Conservation (phyloP, 2,797 vertebrate species). For the Euthynnus affinis region DNA sequence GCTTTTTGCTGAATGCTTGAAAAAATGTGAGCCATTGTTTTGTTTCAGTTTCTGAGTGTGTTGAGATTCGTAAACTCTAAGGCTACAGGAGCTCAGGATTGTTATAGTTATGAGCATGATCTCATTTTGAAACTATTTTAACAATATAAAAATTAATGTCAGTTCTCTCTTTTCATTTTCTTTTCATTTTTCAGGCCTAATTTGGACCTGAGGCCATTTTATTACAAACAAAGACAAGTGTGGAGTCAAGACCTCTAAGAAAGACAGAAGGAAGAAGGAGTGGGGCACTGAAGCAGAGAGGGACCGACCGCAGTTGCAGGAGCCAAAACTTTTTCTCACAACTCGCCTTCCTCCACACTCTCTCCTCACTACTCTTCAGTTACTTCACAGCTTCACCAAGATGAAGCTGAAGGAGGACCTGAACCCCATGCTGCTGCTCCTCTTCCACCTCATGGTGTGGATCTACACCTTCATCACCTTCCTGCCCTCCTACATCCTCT, state of each 20-base stretch:
- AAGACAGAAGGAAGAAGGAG: constrained; percentile 2
- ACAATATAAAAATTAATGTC: neutral
- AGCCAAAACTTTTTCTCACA: neutral
- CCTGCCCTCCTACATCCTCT: constrained; percentile 89
- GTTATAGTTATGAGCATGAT: neutral
- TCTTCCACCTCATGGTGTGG: constrained; percentile 90
- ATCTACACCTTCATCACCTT: constrained; percentile 90
- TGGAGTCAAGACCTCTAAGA: neutral
- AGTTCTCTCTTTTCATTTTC: constrained; percentile 9
- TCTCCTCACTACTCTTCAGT: neutral
- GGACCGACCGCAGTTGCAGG: neutral
- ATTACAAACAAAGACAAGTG: neutral
- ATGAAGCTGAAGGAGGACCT: constrained; percentile 95
- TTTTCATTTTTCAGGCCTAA: constrained; percentile 40
- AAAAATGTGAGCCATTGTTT: neutral
- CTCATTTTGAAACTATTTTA: constrained; percentile 6
- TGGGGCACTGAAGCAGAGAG: constrained; percentile 5
- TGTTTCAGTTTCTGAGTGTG: constrained; percentile 42
- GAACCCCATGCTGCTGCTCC: constrained; percentile 89
- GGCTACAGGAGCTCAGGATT: neutral
- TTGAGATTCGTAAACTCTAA: neutral
- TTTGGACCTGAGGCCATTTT: constrained; percentile 3
- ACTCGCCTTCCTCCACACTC: neutral
- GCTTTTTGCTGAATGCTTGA: constrained; percentile 11
- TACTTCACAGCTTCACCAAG: constrained; percentile 41